These are phyloP conservation scores for Cheilosia impressa DNA, from an alignment of 2,888 invertebrate species.

Conservation along the genomic window DNA sequence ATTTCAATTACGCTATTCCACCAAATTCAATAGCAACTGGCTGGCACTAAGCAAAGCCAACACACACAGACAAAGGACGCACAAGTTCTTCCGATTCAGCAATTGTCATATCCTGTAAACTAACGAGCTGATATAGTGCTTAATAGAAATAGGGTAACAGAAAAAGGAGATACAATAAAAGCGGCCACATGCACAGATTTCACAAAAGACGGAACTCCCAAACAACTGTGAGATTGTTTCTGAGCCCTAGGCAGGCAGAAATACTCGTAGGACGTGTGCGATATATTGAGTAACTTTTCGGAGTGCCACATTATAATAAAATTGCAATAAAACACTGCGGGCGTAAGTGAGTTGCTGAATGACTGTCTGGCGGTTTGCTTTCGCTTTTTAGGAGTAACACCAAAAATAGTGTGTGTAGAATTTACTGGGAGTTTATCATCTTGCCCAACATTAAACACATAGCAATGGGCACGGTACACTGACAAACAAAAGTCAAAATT, in stretches of 20 bases:
- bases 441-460: background rate
- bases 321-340: constrained; percentile 55
- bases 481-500: background rate
- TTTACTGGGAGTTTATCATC: constrained; percentile 28
- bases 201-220: too few relatives aligned
- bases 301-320: constrained; percentile 60
- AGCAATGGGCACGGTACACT: constrained; percentile 2
- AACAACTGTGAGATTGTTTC: background rate
- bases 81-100: constrained; percentile 59
- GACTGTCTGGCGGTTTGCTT: constrained; percentile 13
- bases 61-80: constrained; percentile 17
- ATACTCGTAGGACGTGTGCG: background rate
- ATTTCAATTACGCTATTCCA: constrained; percentile 52
- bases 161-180: constrained; percentile 2
- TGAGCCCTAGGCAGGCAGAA: background rate
- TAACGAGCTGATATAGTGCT: constrained; percentile 50
- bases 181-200: background rate
- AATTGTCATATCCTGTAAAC: constrained; percentile 66
- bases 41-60: background rate
- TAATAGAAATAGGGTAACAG: constrained; percentile 2
- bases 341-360: background rate
- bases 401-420: constrained; percentile 40
- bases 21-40: constrained; percentile 35
- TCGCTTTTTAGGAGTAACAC: constrained; percentile 43
- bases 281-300: constrained; percentile 28